Evolutionary conservation across 2,113 vertebrate species (phyloP).

Genomic region (Pao palembangensis): DNA sequence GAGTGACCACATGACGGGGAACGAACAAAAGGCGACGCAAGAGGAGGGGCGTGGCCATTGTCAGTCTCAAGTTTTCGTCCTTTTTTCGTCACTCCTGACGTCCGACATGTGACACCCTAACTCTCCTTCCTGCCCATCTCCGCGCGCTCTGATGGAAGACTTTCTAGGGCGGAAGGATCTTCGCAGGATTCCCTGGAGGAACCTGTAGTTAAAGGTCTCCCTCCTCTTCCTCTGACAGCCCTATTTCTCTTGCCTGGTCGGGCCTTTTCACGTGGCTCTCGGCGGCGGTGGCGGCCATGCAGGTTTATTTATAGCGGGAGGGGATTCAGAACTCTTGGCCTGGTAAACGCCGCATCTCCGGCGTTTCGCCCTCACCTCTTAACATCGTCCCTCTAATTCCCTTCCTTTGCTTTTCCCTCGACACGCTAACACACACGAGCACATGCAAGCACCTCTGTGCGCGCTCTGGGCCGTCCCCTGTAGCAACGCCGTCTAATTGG

Average conservation of each 20-base stretch:
- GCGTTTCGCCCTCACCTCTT: slow-evolving; percentile 11
- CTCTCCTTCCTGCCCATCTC: slow-evolving; percentile 6
- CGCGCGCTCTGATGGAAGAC: slow-evolving; percentile 15
- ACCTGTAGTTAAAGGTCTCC: slow-evolving; percentile 7
- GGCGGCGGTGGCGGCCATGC: slow-evolving; percentile 36
- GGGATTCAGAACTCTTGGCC: slow-evolving; percentile 49
- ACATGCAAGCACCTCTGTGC: slow-evolving; percentile 7
- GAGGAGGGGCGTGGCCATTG: background rate
- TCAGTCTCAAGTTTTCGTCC: no score
- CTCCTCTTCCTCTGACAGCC: slow-evolving; percentile 28
- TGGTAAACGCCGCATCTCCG: slow-evolving; percentile 21
- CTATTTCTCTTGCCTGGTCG: slow-evolving; percentile 48
- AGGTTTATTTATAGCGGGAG: slow-evolving; percentile 55
- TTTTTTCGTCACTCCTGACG: no score
- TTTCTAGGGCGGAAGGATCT: background rate
- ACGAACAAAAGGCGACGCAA: background rate
- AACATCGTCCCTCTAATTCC: slow-evolving; percentile 14
- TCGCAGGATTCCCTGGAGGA: background rate
- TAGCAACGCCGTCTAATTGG: no score
- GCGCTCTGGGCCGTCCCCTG: background rate
- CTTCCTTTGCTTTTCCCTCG: slow-evolving; percentile 15
- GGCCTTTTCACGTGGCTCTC: slow-evolving; percentile 46
- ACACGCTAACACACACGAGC: slow-evolving; percentile 15
- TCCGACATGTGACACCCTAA: background rate
- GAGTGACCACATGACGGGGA: slow-evolving; percentile 18